Base-by-base conservation (phyloP, 2,888 invertebrate genomes). In the Chrysolina haemoptera region DNA sequence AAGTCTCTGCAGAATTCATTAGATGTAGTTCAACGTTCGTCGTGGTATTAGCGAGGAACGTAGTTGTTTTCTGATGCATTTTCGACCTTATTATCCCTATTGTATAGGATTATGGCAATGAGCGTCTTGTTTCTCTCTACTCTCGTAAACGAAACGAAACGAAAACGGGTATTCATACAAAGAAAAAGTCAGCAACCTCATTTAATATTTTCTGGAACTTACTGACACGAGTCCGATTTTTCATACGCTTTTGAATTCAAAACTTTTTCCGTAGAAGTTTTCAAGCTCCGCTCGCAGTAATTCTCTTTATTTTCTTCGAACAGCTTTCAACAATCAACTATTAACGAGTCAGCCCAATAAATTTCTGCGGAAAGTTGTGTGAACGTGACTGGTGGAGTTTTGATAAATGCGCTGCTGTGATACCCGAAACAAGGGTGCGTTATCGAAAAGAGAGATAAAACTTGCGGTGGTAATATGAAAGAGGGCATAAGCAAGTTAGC, bases 301-400 rank as follows among this genome's bases (percentile, higher is more conserved):
- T 67, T 48, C 48, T 41, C 67, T 67, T 53, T 67, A 67, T 67
- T 67, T 66, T 67, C 67, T 40, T 53, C 14, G 53, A 50, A 48
- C 67, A n/a, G 67, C 66, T 48, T 41, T 67, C 67, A 53, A 67
- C 67, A 53, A 67, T 67, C 67, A 67, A 55, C 53, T 67, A 67
- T 67, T 67, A 67, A 67, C 50, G 55, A 67, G 67, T 55, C 53
- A 41, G 53, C 18, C 67, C 53, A 41, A 67, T 67, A 53, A 67
- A 53, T 67, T 67, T 40, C 53, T 55, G 67, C 20, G 40, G 40
- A 53, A 53, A 53, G 40, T 53, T 67, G 67, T 55, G 53, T 40
- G 67, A 20, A 53, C 67, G 67, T 67, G 67, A 67, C 67, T 67
- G 53, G 67, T 16, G 53, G 67, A 53, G 53, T 67, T 67, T 67